phyloP scores from a whole-genome alignment of 1,140 invertebrate species.

The Vollenhovia emeryi region DNA sequence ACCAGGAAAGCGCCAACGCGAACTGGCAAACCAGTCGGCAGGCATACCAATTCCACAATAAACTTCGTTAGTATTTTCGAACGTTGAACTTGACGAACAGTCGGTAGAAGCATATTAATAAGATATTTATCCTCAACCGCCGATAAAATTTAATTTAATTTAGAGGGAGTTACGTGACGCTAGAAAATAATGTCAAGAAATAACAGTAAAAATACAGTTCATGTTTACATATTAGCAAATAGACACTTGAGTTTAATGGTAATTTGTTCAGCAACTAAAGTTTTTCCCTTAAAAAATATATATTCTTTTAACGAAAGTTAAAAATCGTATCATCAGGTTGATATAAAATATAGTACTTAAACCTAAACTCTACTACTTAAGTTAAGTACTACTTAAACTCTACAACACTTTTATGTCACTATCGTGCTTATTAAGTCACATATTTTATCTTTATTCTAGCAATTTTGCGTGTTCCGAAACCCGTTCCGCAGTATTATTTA shows the following conservation, averaged over 20 bases:
- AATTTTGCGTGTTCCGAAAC: neutral
- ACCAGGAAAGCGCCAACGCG: slow-evolving; percentile 2
- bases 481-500: neutral
- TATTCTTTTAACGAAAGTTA: neutral
- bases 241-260: neutral
- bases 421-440: neutral
- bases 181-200: neutral
- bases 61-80: neutral
- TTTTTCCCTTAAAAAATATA: neutral
- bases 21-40: neutral
- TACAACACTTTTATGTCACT: neutral
- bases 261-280: neutral
- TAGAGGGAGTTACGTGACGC: neutral
- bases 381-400: no score
- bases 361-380: no score
- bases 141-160: neutral
- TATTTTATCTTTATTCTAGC: neutral
- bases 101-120: neutral
- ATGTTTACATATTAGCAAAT: neutral
- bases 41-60: slow-evolving; percentile 5
- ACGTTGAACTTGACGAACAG: neutral
- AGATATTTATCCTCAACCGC: neutral
- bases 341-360: neutral
- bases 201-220: neutral
- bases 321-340: neutral